Base-by-base conservation (phyloP, 2,888 invertebrate species). In the Alsophila aescularia region DNA sequence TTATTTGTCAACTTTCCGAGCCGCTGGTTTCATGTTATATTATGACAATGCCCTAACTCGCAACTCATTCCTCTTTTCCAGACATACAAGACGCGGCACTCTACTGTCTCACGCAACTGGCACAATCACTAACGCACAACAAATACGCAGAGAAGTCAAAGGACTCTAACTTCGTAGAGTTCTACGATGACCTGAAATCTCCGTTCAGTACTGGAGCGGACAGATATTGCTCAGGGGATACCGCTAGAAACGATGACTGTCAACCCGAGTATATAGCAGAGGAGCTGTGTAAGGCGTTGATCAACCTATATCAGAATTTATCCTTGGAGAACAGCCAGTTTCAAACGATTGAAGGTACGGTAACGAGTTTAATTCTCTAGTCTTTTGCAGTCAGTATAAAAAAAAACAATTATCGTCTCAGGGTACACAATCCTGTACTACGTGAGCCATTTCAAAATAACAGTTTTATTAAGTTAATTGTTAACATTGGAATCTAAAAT, bases 251-350 rank as follows among this genome's bases (percentile, higher is more conserved):
- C 29, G 51, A 41, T 24, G 52, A 86, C 37, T 91, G 90, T 36
- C 84, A 74, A 13, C 90, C 90, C 0, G 89, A 88, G 48, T 89
- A 79, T 44, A 70, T 88, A 62, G 72, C 79, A 0, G 90, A 91
- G 49, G 83, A 87, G 37, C 50, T 85, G 24, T 85, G 84, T 54
- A 85, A 83, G 69, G 64, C 73, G 0, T 62, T 91, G 14, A 78
- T 90, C 12, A 62, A 70, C 43, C 57, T 82, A 2, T 88, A 83
- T 52, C 77, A 73, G 53, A 77, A 79, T 48, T 56, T 78, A 15
- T 75, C 79, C 7, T 31, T 69, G 48, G 82, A 86, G 21, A 73
- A 72, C 39, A 79, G 77, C 31, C 74, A 77, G 44, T 75, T 72
- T 59, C 69, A 75, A 41, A 67, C 75, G 34, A 77, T 74, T 66